These are phyloP conservation scores for Megastigmus dorsalis DNA, from an alignment of 2,888 invertebrate species.

Conservation along the genomic window DNA sequence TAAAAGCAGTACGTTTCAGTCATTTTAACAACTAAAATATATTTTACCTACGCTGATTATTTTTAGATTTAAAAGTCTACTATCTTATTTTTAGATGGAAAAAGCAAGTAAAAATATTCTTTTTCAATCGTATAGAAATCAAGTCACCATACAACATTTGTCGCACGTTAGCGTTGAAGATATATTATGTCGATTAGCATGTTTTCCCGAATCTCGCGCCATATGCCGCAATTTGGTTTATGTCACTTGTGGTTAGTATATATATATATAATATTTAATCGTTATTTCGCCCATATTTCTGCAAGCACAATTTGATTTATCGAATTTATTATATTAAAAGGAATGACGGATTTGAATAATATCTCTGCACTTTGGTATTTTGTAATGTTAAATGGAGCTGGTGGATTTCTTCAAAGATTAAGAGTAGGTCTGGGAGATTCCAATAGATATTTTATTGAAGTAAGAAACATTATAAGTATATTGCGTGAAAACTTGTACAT, in stretches of 20 bases:
- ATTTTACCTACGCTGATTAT: no score
- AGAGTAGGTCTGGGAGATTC: slow-evolving; percentile 57
- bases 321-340: slow-evolving; percentile 43
- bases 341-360: slow-evolving; percentile 55
- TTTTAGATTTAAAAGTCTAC: no score
- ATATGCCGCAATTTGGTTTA: slow-evolving; percentile 61
- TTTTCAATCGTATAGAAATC: slow-evolving; percentile 43
- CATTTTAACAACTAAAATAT: no score
- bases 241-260: slow-evolving; percentile 61
- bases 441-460: slow-evolving; percentile 61
- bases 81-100: slow-evolving; percentile 57
- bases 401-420: slow-evolving; percentile 62
- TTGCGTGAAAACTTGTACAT: no score
- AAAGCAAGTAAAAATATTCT: slow-evolving; percentile 38
- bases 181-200: slow-evolving; percentile 54
- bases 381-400: slow-evolving; percentile 60
- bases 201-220: slow-evolving; percentile 55
- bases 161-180: slow-evolving; percentile 59
- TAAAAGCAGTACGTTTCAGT: slow-evolving; percentile 58
- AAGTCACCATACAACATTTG: slow-evolving; percentile 53
- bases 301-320: slow-evolving; percentile 1
- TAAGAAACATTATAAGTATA: slow-evolving; percentile 39
- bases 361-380: slow-evolving; percentile 65
- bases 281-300: background rate
- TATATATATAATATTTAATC: background rate